Evolutionary conservation across 1,140 invertebrate genomes (phyloP), one percentile per base, ranked within the genome.

Genomic region (Ptiloglossa arizonensis): DNA sequence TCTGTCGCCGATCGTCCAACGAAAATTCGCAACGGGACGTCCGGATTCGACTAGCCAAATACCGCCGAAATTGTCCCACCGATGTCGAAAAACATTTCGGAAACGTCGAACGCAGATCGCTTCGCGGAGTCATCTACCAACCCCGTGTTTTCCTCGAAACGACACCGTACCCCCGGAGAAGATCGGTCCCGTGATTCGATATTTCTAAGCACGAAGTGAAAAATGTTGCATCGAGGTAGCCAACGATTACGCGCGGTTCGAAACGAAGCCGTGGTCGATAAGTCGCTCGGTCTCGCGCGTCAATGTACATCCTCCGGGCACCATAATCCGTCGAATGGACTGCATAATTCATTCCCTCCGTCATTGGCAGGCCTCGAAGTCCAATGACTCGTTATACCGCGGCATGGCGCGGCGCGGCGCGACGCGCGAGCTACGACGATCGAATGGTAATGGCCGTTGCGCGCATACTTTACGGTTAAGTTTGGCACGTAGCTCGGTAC

Each of bases 341-440:
- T 85, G 81, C 83, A 85, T 85, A 85, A 85, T 85, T 85, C 83
- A 85, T 85, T 84, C 50, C 24, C 41, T 50, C 82, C 69, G 82
- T 83, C 83, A 83, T 84, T 83, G 78, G 78, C 77, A 80, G 83
- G 64, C 78, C 60, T 68, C 70, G 48, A 76, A 84, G 71, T 76
- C 83, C 63, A 59, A 80, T 70, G 82, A 83, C 68, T 83, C 83
- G 78, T 83, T 80, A 83, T 80, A 85, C 46, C 62, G 57, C 24
- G 77, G 50, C n/a, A n/a, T n/a, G n/a, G n/a, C 62, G 57, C 24
- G 77, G 50, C 62, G 57, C 24, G 77, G 50, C n/a, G n/a, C n/a
- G n/a, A n/a, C 78, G 56, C 46, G 66, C 72, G 41, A 69, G 71
- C 78, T 83, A 85, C 83, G 68, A 80, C 46, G 38, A 29, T 38